These are phyloP conservation scores for Brachionus asplanchnoidis DNA, from an alignment of 1,140 invertebrate species.

Conservation along the genomic window DNA sequence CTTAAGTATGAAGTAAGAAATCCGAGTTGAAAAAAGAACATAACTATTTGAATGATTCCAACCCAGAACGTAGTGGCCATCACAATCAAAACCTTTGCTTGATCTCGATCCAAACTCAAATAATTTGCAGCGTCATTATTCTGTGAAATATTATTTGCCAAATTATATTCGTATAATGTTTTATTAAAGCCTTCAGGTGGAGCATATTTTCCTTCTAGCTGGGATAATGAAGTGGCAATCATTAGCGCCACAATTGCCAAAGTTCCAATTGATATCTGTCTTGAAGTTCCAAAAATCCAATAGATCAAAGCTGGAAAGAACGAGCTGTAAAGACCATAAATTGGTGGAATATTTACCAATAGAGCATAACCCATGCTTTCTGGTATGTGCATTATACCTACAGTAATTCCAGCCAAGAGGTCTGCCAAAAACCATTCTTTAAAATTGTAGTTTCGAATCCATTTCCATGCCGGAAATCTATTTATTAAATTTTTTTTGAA, in stretches of 20 bases:
- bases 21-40: conserved; percentile 57
- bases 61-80: conserved; percentile 23
- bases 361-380: conserved; percentile 77
- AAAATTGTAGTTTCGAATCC: conserved; percentile 53
- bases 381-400: conserved; percentile 59
- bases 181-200: background rate
- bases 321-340: conserved; percentile 86
- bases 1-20: conserved; percentile 59
- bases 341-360: conserved; percentile 75
- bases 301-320: conserved; percentile 87
- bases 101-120: background rate
- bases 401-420: conserved; percentile 57
- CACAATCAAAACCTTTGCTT: background rate
- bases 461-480: conserved; percentile 50
- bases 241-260: conserved; percentile 82
- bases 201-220: conserved; percentile 20
- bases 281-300: conserved; percentile 80
- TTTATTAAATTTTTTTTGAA: background rate
- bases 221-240: conserved; percentile 52
- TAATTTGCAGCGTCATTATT: background rate
- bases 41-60: conserved; percentile 49
- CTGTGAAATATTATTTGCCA: background rate
- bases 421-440: conserved; percentile 52
- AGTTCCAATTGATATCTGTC: conserved; percentile 85
- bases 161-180: background rate